These are phyloP conservation scores for Andrena camellia DNA, from an alignment of 2,888 invertebrate species.

Conservation along the genomic window DNA sequence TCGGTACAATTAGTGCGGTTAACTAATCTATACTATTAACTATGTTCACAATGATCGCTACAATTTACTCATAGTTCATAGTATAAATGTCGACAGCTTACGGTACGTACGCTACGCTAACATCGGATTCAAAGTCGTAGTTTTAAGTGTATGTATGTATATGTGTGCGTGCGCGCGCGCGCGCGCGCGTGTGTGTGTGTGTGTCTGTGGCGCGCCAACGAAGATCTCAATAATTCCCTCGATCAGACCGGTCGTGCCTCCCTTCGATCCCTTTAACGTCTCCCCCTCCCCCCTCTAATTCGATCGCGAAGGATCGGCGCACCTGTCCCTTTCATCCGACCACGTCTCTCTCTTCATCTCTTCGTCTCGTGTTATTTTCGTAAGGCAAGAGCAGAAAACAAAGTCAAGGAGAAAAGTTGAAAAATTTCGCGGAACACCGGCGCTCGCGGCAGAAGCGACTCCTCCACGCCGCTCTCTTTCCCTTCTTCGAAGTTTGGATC, in stretches of 20 bases:
- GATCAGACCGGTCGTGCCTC: slow-evolving; percentile 9
- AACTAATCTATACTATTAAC: slow-evolving; percentile 68
- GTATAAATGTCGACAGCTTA: slow-evolving; percentile 67
- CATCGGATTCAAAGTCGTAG: slow-evolving; percentile 63
- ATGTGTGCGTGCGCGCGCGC: too few species aligned
- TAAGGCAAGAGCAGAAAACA: slow-evolving; percentile 62
- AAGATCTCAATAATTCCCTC: slow-evolving; percentile 29
- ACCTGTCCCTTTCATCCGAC: background rate
- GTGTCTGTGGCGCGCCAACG: slow-evolving; percentile 33
- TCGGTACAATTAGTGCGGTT: slow-evolving; percentile 67
- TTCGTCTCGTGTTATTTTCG: slow-evolving; percentile 18
- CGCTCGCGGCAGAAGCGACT: slow-evolving; percentile 26
- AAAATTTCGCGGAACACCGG: slow-evolving; percentile 33
- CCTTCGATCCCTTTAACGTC: slow-evolving; percentile 1
- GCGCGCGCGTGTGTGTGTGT: too few species aligned
- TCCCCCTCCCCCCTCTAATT: background rate
- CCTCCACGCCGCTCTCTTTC: background rate
- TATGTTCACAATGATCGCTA: slow-evolving; percentile 67
- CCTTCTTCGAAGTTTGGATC: background rate
- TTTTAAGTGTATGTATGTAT: slow-evolving; percentile 28
- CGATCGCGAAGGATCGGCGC: slow-evolving; percentile 9
- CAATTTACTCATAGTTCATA: slow-evolving; percentile 65
- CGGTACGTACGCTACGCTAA: slow-evolving; percentile 62
- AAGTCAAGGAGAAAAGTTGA: slow-evolving; percentile 54
- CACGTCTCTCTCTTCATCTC: background rate